Evolutionary conservation across 2,113 vertebrate genomes (phyloP), one percentile per base, ranked within the genome.

Genomic region (Lepidothrix coronata): DNA sequence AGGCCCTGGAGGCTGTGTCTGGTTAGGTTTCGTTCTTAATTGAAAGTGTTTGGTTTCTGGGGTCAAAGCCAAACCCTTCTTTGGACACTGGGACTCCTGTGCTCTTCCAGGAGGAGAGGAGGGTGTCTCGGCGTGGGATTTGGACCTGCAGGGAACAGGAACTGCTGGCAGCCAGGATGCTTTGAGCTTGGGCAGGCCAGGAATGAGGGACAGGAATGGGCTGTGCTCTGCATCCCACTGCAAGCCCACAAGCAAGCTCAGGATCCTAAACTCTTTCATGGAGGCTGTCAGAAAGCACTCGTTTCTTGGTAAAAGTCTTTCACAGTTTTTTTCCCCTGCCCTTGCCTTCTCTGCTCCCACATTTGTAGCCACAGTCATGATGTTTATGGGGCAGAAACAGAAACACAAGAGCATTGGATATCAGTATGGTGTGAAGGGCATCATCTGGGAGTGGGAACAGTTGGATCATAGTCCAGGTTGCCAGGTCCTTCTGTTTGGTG

Each of bases 61-160:
- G 27, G 79, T 77, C 4, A 25, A 75, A 87, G 49, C 51, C 76
- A 92, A 89, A 35, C 65, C 52, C 57, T 44, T 30, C 31, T 11
- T 5, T 0, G 28, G 73, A 48, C 37, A 54, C 11, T 24, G 59
- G 37, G 92, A 27, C 27, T 92, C 41, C 35, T 67, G 41, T n/a
- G 24, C 51, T 73, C 16, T 59, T 51, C 51, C 85, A 74, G 49
- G 59, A 82, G 79, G 24, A 77, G 37, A 71, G 59, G 24, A 44
- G 48, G 23, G 21, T 61, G 39, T 78, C 61, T 63, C 1, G 0
- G 49, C 0, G 0, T 51, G 63, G 72, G 51, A 39, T 80, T 62
- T 74, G 83, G 46, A 86, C 59, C 51, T 4, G 21, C 51, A 62
- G 35, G 37, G 55, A 93, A 15, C 35, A 20, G 54, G 63, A 70